phyloP scores from a whole-genome alignment of 2,113 vertebrate species.

The Bucco capensis region DNA sequence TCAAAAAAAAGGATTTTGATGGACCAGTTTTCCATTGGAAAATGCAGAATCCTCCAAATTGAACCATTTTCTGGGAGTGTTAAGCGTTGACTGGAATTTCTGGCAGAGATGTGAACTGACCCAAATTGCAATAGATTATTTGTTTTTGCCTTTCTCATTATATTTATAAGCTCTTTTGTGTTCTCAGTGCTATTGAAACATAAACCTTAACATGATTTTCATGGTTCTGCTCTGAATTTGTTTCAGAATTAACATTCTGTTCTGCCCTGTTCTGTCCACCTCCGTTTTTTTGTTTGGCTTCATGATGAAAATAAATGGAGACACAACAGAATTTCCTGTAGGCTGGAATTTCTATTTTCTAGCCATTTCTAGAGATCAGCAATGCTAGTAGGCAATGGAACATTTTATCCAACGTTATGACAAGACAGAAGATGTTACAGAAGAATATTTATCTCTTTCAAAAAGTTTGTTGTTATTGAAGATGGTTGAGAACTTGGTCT shows the following conservation, averaged over 20 bases:
- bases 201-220: slow-evolving; percentile 40
- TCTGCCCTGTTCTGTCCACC: background rate
- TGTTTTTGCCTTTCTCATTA: slow-evolving; percentile 31
- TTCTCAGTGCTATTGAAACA: background rate
- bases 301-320: slow-evolving; percentile 30
- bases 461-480: background rate
- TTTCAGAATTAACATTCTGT: slow-evolving; percentile 41
- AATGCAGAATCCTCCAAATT: slow-evolving; percentile 43
- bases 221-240: background rate
- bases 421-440: background rate
- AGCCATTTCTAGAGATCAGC: background rate
- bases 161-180: slow-evolving; percentile 33
- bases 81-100: slow-evolving; percentile 32
- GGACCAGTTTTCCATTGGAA: slow-evolving; percentile 18
- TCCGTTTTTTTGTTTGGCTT: slow-evolving; percentile 21
- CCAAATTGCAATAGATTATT: slow-evolving; percentile 26
- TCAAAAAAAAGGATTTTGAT: slow-evolving; percentile 44
- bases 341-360: background rate
- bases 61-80: slow-evolving; percentile 29
- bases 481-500: no score
- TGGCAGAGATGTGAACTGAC: slow-evolving; percentile 11
- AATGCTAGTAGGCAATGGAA: background rate
- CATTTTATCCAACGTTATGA: background rate
- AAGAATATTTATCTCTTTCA: background rate
- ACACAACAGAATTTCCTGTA: slow-evolving; percentile 30